Percentiles rank a stretch among this genome's conserved stretches.
These are phyloP conservation scores for Heptranchias perlo DNA, from an alignment of 2,113 vertebrate species.

Conservation along the genomic window DNA sequence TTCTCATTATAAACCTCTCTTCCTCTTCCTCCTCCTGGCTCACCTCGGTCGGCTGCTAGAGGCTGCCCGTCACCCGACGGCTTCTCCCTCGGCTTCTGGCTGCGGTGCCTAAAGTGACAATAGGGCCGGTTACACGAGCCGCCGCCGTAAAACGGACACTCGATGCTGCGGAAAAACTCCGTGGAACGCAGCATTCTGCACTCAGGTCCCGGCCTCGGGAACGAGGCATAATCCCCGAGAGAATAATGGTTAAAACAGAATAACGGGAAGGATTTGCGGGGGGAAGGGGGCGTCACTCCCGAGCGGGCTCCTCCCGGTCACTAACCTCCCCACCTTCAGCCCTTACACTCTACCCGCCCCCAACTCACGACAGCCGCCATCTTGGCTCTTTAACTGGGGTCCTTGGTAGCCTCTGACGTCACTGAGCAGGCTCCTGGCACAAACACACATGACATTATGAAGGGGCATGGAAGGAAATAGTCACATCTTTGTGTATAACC, in stretches of 20 bases:
- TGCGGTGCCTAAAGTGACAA: conserved; percentile 87
- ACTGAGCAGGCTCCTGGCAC: not conserved
- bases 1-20: not conserved
- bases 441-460: not conserved
- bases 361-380: conserved; percentile 1
- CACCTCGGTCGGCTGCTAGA: conserved; percentile 30
- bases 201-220: conserved; percentile 23
- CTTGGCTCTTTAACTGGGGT: not conserved
- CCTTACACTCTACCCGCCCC: not conserved
- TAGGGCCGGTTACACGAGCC: conserved; percentile 71
- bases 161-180: conserved; percentile 86
- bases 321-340: not conserved
- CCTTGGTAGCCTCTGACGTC: not conserved
- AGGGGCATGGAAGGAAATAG: not conserved
- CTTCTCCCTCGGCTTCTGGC: not conserved
- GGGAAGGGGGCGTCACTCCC: not conserved
- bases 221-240: conserved; percentile 28
- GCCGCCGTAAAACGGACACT: conserved; percentile 73
- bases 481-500: not conserved
- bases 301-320: not conserved
- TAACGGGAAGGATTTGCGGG: not conserved
- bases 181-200: conserved; percentile 77
- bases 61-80: not conserved
- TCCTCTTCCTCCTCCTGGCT: not conserved
- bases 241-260: not conserved